phyloP scores from a whole-genome alignment of 2,113 vertebrate species.

The Lamprologus callipterus region DNA sequence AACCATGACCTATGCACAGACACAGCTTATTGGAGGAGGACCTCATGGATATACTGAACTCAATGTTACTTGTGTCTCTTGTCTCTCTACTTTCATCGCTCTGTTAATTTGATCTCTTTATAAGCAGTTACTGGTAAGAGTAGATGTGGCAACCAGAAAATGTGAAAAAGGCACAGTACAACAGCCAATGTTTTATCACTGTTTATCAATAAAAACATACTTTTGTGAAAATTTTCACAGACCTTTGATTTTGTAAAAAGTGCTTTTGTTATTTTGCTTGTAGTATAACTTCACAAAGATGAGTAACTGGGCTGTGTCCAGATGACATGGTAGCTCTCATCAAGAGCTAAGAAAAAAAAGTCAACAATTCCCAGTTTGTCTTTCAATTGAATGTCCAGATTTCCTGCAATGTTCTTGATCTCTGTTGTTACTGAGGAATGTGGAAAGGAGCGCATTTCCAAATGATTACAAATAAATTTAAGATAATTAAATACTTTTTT shows the following conservation, averaged over 20 bases:
- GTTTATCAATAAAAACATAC: background rate
- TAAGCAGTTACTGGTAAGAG: accelerated
- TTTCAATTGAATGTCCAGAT: background rate
- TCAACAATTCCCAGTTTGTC: background rate
- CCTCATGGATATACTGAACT: background rate
- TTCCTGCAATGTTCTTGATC: accelerated
- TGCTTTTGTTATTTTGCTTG: accelerated
- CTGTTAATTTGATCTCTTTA: background rate
- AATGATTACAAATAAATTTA: accelerated
- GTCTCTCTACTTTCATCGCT: accelerated
- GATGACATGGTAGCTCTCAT: background rate
- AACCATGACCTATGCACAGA: background rate
- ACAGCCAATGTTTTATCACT: background rate
- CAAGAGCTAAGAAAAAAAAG: accelerated
- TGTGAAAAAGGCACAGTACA: accelerated
- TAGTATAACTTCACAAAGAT: accelerated
- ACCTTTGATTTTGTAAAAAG: accelerated
- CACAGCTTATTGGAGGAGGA: background rate
- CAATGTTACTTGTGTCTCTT: background rate
- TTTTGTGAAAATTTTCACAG: background rate
- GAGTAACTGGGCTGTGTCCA: background rate
- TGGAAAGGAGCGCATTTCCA: accelerated
- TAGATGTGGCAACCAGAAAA: accelerated
- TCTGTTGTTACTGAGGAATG: background rate
- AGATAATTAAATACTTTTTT: accelerated